Base-by-base conservation (phyloP, 1,140 invertebrate species). In the Drosophila pruinosa region DNA sequence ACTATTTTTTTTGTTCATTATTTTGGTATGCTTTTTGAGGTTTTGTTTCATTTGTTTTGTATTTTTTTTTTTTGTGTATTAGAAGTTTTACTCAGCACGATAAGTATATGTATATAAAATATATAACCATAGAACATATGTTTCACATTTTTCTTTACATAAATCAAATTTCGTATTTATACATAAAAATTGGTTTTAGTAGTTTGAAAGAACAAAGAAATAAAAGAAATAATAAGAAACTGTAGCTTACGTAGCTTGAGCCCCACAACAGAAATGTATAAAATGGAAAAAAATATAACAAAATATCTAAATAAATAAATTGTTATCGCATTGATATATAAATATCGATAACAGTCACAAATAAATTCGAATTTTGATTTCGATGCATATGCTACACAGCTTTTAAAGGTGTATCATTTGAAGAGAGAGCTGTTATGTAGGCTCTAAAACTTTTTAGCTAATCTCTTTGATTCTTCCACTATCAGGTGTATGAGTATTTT, bases 211-310 rank as follows among this genome's bases (percentile, higher is more conserved):
- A 62, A 63, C 43, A 69, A 26, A 76, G 41, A 77, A 69, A 67
- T 72, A 72, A 48, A 80, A 48, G 69, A 68, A 12, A 58, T 19
- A 45, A 79, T 56, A 65, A 67, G 22, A 76, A 78, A 85, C 64
- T 75, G 70, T 82, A 82, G 74, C 74, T 88, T 88, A 88, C 81
- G 82, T 88, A 88, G 82, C 70, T 75, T 81, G 77, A 86, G 82
- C 82, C 82, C 82, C 82, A 82, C 62, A 88, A 88, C 38, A 78
- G 56, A 81, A 74, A 83, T 15, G 45, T 22, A 41, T 68, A 50
- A 58, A 26, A 73, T 58, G 0, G 0, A 48, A 53, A 36, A 31
- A 39, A 50, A 39, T 28, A 56, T 58, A 57, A 68, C 17, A 58
- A 26, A 78, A 45, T 39, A 52, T 12, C 31, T 34, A 15, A 10